Base-by-base conservation (phyloP, 2,888 invertebrate genomes). In the Branchipolynoe longqiensis region DNA sequence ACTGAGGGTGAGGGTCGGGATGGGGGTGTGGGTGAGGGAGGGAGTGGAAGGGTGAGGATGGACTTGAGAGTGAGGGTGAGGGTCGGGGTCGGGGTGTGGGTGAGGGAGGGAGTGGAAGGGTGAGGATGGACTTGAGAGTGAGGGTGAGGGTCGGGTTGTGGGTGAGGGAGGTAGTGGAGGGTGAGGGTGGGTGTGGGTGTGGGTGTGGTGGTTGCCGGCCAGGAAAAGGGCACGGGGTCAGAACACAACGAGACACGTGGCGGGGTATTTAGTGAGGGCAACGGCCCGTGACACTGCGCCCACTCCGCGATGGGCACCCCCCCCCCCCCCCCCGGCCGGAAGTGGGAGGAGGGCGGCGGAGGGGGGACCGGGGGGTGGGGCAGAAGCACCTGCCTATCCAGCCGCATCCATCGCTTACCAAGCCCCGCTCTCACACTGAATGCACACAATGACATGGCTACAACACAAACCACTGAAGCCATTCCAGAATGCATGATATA, bases 221-320 rank as follows among this genome's bases (percentile, higher is more conserved):
- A 18, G 58, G 48, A 28, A 38, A 33, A 38, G 69, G 69, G 69
- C 38, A 33, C 8, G 36, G 36, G 78, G 78, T 78, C 78, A 78
- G 78, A 28, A 28, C 31, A 48, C 28, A 54, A 3, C 48, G 78
- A 41, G 78, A 78, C 78, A 78, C 78, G 78, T 78, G 78, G 78
- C 48, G 18, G 48, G 78, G 48, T 54, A n/a, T 25, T 78, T 78
- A 78, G 78, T 31, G 41, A 25, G 48, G 48, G 41, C 54, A 78
- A 8, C 31, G 48, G 28, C 28, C 48, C 33, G 48, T 78, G 78
- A 78, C 78, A 25, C 14, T 6, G 18, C 8, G 48, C 48, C 48
- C 48, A 8, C 48, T 48, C 8, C 48, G 18, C 8, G 18, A n/a
- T n/a, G 18, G 48, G 48, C 69, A 33, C 38, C 2, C 69, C 69